A percentile compares a stretch with the other conserved stretches of the same genome.
Evolutionary conservation across 2,113 vertebrate genomes (phyloP).

Genomic region (Chionodraco myersi): DNA sequence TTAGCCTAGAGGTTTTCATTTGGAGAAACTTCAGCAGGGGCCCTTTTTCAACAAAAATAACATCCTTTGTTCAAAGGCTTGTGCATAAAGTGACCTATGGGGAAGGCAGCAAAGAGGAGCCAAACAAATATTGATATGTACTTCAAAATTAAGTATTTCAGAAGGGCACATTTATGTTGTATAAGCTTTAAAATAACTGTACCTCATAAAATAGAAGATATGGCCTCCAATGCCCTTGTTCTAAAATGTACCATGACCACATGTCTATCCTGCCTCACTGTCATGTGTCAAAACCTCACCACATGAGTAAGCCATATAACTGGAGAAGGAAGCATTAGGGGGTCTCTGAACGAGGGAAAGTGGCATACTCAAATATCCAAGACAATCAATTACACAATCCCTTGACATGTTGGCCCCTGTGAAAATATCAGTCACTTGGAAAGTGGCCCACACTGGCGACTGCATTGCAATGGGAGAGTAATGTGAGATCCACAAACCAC

Average conservation of each 20-base stretch:
- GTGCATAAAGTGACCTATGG: constrained; percentile 18
- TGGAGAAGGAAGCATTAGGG: constrained; percentile 69
- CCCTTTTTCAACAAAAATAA: constrained; percentile 40
- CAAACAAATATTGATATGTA: neutral
- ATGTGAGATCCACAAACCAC: constrained; percentile 90
- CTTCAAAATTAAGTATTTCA: neutral
- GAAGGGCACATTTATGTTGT: neutral
- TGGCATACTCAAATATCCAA: constrained; percentile 86
- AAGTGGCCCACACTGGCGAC: constrained; percentile 89
- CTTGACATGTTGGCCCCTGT: constrained; percentile 89
- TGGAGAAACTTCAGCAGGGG: constrained; percentile 47
- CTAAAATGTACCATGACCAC: constrained; percentile 33
- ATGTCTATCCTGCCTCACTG: constrained; percentile 46
- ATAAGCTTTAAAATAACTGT: constrained; percentile 5
- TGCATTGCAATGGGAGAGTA: constrained; percentile 82
- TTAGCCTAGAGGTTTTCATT: constrained; percentile 54
- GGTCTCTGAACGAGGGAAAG: constrained; percentile 84
- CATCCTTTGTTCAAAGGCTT: constrained; percentile 44
- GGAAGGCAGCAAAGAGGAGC: neutral
- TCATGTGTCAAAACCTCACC: constrained; percentile 58
- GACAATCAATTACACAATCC: constrained; percentile 90
- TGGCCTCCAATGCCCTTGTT: constrained; percentile 30
- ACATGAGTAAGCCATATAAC: constrained; percentile 54
- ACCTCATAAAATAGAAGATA: neutral
- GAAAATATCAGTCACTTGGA: constrained; percentile 93